Evolutionary conservation across 2,113 vertebrate species (phyloP).

Genomic region (Dunckerocampus dactyliophorus): DNA sequence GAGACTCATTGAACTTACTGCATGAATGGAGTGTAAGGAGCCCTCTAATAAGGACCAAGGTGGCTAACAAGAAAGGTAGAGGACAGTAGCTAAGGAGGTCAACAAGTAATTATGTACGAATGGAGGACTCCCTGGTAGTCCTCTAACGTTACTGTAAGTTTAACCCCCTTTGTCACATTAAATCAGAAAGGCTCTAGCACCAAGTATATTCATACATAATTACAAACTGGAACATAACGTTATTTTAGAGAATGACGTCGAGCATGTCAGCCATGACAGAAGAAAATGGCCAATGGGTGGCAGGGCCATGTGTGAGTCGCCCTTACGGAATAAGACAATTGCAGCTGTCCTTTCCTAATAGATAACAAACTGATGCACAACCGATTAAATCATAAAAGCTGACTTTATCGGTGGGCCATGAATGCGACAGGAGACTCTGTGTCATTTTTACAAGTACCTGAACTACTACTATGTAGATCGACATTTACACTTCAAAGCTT

Average conservation of each 20-base stretch:
- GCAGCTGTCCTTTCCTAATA: not conserved
- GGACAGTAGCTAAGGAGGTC: too few species aligned
- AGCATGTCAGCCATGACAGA: constrained; percentile 20
- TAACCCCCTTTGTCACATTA: too few species aligned
- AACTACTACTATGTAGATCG: not conserved
- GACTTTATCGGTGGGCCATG: constrained; percentile 8
- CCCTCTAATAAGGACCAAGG: too few species aligned
- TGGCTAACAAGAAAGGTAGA: too few species aligned
- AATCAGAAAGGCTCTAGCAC: too few species aligned
- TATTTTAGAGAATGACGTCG: constrained; percentile 7
- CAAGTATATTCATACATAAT: too few species aligned
- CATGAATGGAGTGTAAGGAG: too few species aligned
- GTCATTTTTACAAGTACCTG: not conserved
- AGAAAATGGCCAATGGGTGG: constrained; percentile 38
- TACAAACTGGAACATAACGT: not conserved
- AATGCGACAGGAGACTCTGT: constrained; percentile 14
- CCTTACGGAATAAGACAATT: constrained; percentile 22
- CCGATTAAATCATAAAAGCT: not conserved
- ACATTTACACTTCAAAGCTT: not conserved
- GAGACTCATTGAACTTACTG: too few species aligned
- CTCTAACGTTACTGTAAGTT: too few species aligned
- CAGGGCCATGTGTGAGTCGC: constrained; percentile 31
- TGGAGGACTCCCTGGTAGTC: too few species aligned
- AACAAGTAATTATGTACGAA: too few species aligned
- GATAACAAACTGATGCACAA: not conserved